These are phyloP conservation scores for Hylaea fasciaria DNA, from an alignment of 2,888 invertebrate genomes.

Conservation along the genomic window DNA sequence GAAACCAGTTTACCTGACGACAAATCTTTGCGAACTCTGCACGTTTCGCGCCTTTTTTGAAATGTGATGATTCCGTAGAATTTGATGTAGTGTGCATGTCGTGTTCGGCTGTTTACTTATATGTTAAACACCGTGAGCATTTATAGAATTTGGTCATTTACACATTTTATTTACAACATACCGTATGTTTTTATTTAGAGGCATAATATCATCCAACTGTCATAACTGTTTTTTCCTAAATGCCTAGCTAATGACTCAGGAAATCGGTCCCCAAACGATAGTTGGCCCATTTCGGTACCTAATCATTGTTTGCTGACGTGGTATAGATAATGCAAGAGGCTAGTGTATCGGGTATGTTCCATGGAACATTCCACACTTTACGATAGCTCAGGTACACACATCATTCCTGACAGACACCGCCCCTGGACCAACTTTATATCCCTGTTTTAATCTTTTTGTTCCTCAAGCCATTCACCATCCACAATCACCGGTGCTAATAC, in stretches of 20 bases:
- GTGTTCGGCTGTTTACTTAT: conserved; percentile 23
- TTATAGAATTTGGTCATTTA: background rate
- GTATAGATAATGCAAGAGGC: conserved; percentile 56
- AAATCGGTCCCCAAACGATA: conserved; percentile 39
- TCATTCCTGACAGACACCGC: conserved; percentile 49
- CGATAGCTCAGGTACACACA: conserved; percentile 56
- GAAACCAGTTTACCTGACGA: conserved; percentile 78
- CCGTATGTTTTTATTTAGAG: background rate
- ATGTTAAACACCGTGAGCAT: conserved; percentile 18
- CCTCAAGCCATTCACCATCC: background rate
- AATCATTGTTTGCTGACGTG: conserved; percentile 59
- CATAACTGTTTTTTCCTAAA: background rate
- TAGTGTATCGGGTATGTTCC: conserved; percentile 47
- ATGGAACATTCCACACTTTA: conserved; percentile 67
- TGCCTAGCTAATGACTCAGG: background rate
- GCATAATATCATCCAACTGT: background rate
- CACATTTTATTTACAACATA: too few relatives aligned
- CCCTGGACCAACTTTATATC: conserved; percentile 47
- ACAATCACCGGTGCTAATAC: background rate
- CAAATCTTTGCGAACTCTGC: conserved; percentile 56
- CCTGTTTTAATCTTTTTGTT: conserved; percentile 12
- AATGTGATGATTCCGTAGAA: conserved; percentile 16
- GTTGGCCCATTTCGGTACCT: conserved; percentile 41
- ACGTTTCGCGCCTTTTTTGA: conserved; percentile 31
- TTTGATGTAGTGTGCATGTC: conserved; percentile 7